phyloP scores from a whole-genome alignment of 1,140 invertebrate species.

The Plodia interpunctella region DNA sequence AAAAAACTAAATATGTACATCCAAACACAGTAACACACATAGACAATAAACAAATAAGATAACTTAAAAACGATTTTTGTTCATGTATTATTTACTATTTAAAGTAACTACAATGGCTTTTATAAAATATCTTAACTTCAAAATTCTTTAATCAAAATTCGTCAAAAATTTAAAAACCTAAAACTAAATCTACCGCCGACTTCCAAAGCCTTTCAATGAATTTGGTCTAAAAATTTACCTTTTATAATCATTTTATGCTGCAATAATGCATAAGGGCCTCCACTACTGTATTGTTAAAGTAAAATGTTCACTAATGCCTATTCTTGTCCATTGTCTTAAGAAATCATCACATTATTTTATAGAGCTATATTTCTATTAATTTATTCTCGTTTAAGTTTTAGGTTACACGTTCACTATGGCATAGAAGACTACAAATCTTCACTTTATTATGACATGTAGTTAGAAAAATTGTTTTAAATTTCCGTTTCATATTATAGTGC shows the following conservation, averaged over 20 bases:
- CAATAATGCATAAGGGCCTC: background rate
- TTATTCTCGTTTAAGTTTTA: constrained; percentile 59
- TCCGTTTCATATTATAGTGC: no score
- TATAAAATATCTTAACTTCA: no score
- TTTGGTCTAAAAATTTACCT: background rate
- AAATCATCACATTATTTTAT: constrained; percentile 66
- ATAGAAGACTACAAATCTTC: background rate
- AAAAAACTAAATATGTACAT: no score
- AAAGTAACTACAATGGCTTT: no score
- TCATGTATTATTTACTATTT: no score
- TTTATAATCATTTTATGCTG: background rate
- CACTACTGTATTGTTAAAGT: constrained; percentile 31
- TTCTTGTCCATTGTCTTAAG: constrained; percentile 69
- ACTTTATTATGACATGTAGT: background rate
- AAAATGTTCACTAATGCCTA: constrained; percentile 63
- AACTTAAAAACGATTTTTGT: no score
- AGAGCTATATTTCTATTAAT: constrained; percentile 64
- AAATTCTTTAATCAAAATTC: no score
- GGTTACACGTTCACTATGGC: constrained; percentile 26
- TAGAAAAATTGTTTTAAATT: background rate
- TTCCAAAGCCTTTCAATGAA: no score
- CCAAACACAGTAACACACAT: no score
- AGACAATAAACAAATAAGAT: no score
- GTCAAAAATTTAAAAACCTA: no score
- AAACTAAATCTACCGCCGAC: no score